Evolutionary conservation across 2,888 invertebrate genomes (phyloP), one percentile per base, ranked within the genome.

Genomic region (Tortricodes alternella): DNA sequence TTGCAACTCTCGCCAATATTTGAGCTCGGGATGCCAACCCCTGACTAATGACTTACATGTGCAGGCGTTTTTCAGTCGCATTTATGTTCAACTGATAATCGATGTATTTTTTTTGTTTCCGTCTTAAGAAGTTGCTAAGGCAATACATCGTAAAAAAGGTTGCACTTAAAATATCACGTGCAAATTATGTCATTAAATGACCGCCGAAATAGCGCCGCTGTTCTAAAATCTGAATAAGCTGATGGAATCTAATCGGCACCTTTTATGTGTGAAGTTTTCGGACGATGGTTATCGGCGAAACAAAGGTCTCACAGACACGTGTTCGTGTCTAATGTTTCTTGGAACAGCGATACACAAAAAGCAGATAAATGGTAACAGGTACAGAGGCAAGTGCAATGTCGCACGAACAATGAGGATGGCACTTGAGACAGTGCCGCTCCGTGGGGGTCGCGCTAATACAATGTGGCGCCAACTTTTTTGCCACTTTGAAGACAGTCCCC

Each of bases 1-100:
- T 82, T 78, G 85, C 85, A 75, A 85, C 75, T 71, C 76, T 79
- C 80, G 83, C 80, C 81, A 87, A 89, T 87, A 85, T 87, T 86
- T 85, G 78, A 77, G 71, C 68, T 68, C 67, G 66, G 70, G 67
- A 76, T 70, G 74, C 76, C 81, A 71, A 64, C 60, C 71, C 65
- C 71, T 67, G 74, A 83, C 89, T 90, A 90, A 90, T 89, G 86
- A 89, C 75, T 79, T 80, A 85, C 90, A 90, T 83, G 80, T 89
- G 89, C 76, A 68, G 46, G 46, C 68, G 73, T 78, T 80, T 83
- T 76, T 72, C 71, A 60, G 60, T 55, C 59, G 62, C 64, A 62
- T 62, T 66, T 63, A 59, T 58, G 61, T 65, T 64, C 62, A 60
- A 61, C 56, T 68, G 73, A 73, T 76, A 73, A 74, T 67, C 70